Conservation (phyloP, 2,113 vertebrate species). For the Heteronetta atricapilla region DNA sequence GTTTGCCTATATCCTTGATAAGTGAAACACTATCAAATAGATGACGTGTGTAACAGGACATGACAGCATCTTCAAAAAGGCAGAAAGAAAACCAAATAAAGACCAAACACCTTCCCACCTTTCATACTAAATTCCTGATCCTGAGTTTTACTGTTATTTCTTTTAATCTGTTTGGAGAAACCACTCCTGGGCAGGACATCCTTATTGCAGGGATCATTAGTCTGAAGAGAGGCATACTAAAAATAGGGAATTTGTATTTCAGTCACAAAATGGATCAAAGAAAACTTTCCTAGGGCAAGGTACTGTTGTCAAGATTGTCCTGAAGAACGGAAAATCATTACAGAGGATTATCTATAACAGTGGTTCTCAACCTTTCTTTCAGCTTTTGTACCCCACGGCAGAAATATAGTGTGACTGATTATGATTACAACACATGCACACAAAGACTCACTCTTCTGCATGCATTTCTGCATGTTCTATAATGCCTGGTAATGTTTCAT, state of each 20-base stretch:
- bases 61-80: neutral
- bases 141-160: slow-evolving; percentile 28
- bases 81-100: slow-evolving; percentile 42
- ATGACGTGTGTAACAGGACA: neutral
- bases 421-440: neutral
- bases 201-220: slow-evolving; percentile 39
- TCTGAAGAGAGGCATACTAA: neutral
- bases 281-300: slow-evolving; percentile 50
- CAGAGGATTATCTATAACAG: slow-evolving; percentile 59
- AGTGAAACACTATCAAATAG: neutral
- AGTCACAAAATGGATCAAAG: slow-evolving; percentile 59
- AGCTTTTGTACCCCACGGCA: slow-evolving; percentile 28
- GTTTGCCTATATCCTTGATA: neutral
- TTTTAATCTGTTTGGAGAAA: slow-evolving; percentile 42
- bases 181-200: neutral
- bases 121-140: neutral
- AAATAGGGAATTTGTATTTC: slow-evolving; percentile 54
- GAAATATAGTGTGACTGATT: slow-evolving; percentile 51
- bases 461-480: neutral
- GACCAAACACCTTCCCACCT: neutral
- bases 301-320: slow-evolving; percentile 58
- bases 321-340: slow-evolving; percentile 67
- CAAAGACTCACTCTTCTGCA: neutral
- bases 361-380: slow-evolving; percentile 45
- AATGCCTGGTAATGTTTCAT: neutral